These are phyloP conservation scores for Huso huso DNA, from an alignment of 2,797 vertebrate genomes.

Conservation along the genomic window DNA sequence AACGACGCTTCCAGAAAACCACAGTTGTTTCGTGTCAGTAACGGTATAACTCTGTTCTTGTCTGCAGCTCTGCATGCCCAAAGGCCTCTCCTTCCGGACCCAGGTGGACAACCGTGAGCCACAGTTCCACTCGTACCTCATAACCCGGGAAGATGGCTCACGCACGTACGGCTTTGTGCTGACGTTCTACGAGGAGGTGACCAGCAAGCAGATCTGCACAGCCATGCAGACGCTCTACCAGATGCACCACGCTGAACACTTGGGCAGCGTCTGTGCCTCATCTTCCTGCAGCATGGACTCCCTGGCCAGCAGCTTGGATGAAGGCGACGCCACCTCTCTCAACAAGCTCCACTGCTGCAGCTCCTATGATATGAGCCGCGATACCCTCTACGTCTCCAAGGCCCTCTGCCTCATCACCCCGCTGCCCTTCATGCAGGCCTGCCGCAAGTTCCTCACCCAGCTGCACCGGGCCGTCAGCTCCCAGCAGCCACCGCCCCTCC, in stretches of 20 bases:
- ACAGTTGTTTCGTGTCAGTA: too few relatives aligned
- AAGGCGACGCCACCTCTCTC: constrained; percentile 63
- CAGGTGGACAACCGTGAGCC: constrained; percentile 74
- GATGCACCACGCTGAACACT: constrained; percentile 92
- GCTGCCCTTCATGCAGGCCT: constrained; percentile 90
- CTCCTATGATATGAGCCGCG: constrained; percentile 73
- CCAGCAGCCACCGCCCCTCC: constrained; percentile 78
- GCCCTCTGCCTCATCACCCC: constrained; percentile 89
- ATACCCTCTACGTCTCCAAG: constrained; percentile 90
- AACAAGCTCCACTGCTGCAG: constrained; percentile 59
- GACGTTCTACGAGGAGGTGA: constrained; percentile 93
- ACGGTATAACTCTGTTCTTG: too few relatives aligned
- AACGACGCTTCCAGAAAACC: too few relatives aligned
- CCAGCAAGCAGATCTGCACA: constrained; percentile 78
- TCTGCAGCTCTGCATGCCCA: constrained; percentile 88
- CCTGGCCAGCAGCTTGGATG: constrained; percentile 79
- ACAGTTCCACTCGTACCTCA: constrained; percentile 87
- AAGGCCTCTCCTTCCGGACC: constrained; percentile 87
- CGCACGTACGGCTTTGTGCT: constrained; percentile 90
- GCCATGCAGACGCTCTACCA: constrained; percentile 95
- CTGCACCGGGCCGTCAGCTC: constrained; percentile 80
- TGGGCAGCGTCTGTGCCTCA: constrained; percentile 60
- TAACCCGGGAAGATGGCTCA: constrained; percentile 80
- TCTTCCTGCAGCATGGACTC: constrained; percentile 95
- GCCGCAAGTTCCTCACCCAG: constrained; percentile 84